Evolutionary conservation across 92 coral and sea anemone species (phyloP).

Genomic region (Parazoanthus darwini): DNA sequence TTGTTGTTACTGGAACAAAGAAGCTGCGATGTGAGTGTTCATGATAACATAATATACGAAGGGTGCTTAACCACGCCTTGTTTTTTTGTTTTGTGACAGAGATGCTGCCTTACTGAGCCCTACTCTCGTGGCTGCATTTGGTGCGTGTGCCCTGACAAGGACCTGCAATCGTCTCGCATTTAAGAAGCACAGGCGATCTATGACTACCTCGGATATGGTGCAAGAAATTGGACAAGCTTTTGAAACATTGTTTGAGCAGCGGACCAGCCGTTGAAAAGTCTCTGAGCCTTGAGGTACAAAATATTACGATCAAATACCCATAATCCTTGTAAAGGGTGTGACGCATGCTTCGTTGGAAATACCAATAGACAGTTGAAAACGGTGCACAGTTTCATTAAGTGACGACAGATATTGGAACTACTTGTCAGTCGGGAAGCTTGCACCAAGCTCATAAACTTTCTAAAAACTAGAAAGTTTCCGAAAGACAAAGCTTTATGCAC

Average conservation of each 20-base stretch:
- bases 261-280: constrained; percentile 66
- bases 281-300: constrained; percentile 32
- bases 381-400: too few species aligned
- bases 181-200: constrained; percentile 73
- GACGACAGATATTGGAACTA: too few species aligned
- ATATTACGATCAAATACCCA: neutral
- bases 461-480: too few species aligned
- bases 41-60: too few species aligned
- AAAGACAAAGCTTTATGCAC: too few species aligned
- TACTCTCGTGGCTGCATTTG: constrained; percentile 88
- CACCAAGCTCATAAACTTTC: too few species aligned
- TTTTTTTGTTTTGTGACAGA: constrained; percentile 28
- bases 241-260: constrained; percentile 62
- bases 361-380: too few species aligned
- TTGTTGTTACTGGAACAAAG: too few species aligned
- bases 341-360: too few species aligned
- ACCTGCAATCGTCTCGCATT: constrained; percentile 90
- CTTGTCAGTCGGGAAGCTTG: too few species aligned
- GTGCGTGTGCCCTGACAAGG: constrained; percentile 91
- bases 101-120: constrained; percentile 52
- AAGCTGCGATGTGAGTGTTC: too few species aligned
- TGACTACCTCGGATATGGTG: constrained; percentile 94
- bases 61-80: neutral
- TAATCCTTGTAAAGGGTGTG: neutral
- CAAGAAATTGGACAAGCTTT: constrained; percentile 87